Percentiles rank a stretch among this genome's conserved stretches.
Conservation (phyloP, 2,113 vertebrate species). For the Colossoma macropomum region DNA sequence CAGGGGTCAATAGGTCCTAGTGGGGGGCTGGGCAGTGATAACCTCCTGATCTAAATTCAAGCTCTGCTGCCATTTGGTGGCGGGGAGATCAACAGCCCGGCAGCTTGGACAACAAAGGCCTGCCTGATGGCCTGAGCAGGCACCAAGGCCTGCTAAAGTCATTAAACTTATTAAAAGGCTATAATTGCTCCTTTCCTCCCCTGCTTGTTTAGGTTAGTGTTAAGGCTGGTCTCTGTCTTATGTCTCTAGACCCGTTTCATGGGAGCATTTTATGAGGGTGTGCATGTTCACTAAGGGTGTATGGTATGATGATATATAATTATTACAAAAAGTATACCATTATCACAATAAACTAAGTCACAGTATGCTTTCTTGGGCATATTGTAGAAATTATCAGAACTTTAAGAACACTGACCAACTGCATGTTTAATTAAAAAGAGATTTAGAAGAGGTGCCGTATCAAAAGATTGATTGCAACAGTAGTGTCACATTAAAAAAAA, state of each 20-base stretch:
- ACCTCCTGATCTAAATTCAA: constrained; percentile 26
- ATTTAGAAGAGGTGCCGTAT: too few species aligned
- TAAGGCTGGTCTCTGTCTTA: background rate
- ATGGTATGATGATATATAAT: too few species aligned
- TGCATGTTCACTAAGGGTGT: too few species aligned
- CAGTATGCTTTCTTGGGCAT: too few species aligned
- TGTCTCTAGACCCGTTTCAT: background rate
- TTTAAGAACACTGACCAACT: too few species aligned
- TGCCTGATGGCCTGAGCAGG: constrained; percentile 1
- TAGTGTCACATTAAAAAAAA: too few species aligned
- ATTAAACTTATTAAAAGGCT: constrained; percentile 31
- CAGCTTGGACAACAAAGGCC: constrained; percentile 22
- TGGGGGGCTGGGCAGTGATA: constrained; percentile 7
- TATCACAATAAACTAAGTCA: too few species aligned
- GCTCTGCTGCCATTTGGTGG: constrained; percentile 15
- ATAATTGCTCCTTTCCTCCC: background rate
- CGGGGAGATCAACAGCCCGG: background rate
- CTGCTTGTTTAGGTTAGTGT: background rate
- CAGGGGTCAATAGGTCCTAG: constrained; percentile 5
- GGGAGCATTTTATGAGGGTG: background rate
- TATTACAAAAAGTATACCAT: too few species aligned
- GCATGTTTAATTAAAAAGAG: too few species aligned
- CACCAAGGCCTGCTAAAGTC: constrained; percentile 3
- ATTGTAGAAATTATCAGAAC: too few species aligned
- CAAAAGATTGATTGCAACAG: too few species aligned